Evolutionary conservation across 1,140 invertebrate genomes (phyloP).

Genomic region (Forficula auricularia): DNA sequence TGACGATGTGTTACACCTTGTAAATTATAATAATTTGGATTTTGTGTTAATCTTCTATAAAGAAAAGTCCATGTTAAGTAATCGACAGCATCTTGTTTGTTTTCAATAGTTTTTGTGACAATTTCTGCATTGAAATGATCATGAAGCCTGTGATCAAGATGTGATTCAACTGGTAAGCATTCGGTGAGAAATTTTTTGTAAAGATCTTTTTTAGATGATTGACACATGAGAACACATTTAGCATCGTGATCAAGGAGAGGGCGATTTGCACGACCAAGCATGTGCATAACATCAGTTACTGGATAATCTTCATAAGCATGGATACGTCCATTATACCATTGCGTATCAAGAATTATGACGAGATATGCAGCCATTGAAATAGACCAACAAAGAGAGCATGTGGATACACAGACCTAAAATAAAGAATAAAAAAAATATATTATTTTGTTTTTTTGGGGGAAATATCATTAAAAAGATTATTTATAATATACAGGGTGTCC

Average conservation of each 20-base stretch:
- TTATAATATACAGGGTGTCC: no score
- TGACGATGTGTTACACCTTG: constrained; percentile 93
- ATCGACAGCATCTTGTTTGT: constrained; percentile 99
- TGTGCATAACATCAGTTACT: constrained; percentile 91
- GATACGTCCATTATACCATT: constrained; percentile 89
- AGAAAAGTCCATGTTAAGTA: constrained; percentile 99
- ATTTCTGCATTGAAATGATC: constrained; percentile 99
- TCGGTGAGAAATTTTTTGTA: constrained; percentile 98
- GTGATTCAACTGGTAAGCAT: constrained; percentile 92
- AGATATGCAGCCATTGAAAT: constrained; percentile 76
- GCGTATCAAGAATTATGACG: constrained; percentile 94
- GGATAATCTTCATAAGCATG: constrained; percentile 94
- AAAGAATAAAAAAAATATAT: no score
- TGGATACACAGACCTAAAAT: constrained; percentile 19
- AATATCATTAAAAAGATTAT: no score
- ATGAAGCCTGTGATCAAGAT: constrained; percentile 90
- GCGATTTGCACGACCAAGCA: constrained; percentile 84
- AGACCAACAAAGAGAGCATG: constrained; percentile 80
- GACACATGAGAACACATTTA: constrained; percentile 93
- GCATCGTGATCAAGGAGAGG: constrained; percentile 83
- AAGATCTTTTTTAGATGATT: constrained; percentile 94
- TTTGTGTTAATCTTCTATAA: constrained; percentile 91
- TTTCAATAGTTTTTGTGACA: constrained; percentile 98
- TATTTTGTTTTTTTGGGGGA: no score
- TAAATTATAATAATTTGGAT: constrained; percentile 98